A percentile compares a stretch with the other conserved stretches of the same genome.
These are phyloP conservation scores for Apus apus DNA, from an alignment of 2,113 vertebrate genomes.

Conservation along the genomic window DNA sequence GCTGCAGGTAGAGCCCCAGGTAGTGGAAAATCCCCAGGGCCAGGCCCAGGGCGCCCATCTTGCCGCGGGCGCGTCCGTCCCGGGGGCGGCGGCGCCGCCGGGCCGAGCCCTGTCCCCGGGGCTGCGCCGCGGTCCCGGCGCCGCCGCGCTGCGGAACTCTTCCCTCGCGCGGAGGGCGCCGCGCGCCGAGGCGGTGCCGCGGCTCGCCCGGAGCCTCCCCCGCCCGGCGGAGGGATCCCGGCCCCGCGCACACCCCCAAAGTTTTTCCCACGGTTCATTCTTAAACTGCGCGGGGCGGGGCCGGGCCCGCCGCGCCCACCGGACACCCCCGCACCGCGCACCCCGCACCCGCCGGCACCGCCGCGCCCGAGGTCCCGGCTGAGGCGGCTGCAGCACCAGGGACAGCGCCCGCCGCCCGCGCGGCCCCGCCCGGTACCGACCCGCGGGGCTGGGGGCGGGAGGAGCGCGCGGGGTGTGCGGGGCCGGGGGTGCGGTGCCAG, in stretches of 20 bases:
- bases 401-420: background rate
- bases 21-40: constrained; percentile 85
- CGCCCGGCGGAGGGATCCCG: constrained; percentile 86
- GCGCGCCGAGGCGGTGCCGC: constrained; percentile 26
- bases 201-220: constrained; percentile 56
- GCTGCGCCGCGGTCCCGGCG: background rate
- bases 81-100: background rate
- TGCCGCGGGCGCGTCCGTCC: constrained; percentile 43
- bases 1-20: constrained; percentile 89
- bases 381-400: background rate
- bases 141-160: constrained; percentile 73
- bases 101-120: background rate
- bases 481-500: background rate
- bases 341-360: background rate
- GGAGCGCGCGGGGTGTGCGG: no score
- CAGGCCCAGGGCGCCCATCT: constrained; percentile 83
- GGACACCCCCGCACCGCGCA: background rate
- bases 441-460: no score
- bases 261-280: constrained; percentile 76
- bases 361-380: no score
- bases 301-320: background rate
- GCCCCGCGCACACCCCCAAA: constrained; percentile 72
- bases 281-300: constrained; percentile 23
- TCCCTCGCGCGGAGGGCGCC: constrained; percentile 70
- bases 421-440: background rate